A percentile compares a stretch with the other conserved stretches of the same genome.
Conservation (phyloP, 2,797 vertebrate genomes). For the Semaprochilodus insignis region DNA sequence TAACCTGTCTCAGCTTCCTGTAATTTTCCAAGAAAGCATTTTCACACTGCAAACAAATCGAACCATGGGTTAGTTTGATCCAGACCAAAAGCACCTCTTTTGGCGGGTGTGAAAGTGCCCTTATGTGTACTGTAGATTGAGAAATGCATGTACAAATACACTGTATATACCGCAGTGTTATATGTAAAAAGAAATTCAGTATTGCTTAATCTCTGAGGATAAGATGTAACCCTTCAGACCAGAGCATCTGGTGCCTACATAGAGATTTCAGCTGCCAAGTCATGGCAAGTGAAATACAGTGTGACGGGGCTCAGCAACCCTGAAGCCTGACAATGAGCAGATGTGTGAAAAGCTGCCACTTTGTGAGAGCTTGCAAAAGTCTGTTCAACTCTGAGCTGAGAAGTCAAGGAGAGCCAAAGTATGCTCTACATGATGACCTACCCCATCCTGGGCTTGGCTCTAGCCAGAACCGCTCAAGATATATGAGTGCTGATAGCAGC, state of each 20-base stretch:
- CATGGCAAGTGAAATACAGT: slow-evolving; percentile 31
- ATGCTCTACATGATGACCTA: slow-evolving; percentile 67
- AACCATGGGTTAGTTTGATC: too few species aligned
- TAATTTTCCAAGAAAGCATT: too few species aligned
- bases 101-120: too few species aligned
- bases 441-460: slow-evolving; percentile 30
- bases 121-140: not conserved
- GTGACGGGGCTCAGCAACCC: slow-evolving; percentile 29
- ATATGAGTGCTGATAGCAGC: slow-evolving; percentile 14
- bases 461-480: slow-evolving; percentile 4
- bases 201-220: not conserved
- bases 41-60: too few species aligned
- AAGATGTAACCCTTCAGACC: slow-evolving; percentile 5
- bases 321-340: slow-evolving; percentile 57
- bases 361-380: slow-evolving; percentile 67
- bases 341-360: slow-evolving; percentile 65
- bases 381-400: slow-evolving; percentile 34
- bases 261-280: slow-evolving; percentile 40
- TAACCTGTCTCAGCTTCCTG: too few species aligned
- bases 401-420: slow-evolving; percentile 65
- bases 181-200: not conserved
- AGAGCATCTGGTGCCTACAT: slow-evolving; percentile 38
- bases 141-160: too few species aligned
- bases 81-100: too few species aligned
- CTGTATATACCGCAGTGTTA: not conserved